These are phyloP conservation scores for Actenoides hombroni DNA, from an alignment of 2,113 vertebrate species.

Conservation along the genomic window DNA sequence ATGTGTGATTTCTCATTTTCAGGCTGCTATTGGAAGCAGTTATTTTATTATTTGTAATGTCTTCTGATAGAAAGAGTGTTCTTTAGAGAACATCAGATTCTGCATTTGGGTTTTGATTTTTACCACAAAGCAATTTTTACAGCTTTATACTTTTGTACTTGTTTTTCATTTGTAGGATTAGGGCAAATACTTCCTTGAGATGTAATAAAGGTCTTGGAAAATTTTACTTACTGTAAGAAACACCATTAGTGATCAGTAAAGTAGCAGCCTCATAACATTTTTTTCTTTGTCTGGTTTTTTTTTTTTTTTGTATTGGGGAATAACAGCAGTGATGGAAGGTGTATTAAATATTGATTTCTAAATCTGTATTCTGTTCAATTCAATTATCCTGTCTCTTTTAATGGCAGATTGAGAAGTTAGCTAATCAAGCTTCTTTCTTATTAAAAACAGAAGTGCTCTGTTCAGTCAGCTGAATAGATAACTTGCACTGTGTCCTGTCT, in stretches of 20 bases:
- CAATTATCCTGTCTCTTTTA: not conserved
- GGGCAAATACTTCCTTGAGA: not conserved
- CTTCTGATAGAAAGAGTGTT: not conserved
- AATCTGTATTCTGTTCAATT: not conserved
- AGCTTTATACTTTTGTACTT: not conserved
- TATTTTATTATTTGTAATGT: not conserved
- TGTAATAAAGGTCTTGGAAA: not conserved
- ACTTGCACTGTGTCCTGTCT: not conserved
- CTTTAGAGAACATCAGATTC: not conserved
- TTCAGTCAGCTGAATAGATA: not conserved
- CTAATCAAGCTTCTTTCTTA: not conserved
- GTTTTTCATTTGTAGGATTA: not conserved
- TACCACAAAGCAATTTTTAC: not conserved
- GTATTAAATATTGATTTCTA: slow-evolving; percentile 53
- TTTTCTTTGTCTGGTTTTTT: not conserved
- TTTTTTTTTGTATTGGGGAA: not conserved
- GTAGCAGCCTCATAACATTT: not conserved
- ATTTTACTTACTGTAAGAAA: not conserved
- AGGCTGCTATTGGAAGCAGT: not conserved
- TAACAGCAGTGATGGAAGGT: not conserved
- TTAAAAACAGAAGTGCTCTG: not conserved
- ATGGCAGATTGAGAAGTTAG: not conserved
- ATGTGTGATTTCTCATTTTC: not conserved
- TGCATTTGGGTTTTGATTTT: not conserved
- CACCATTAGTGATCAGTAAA: not conserved